Evolutionary conservation across 2,888 invertebrate genomes (phyloP).

Genomic region (Cosmia pyralina): DNA sequence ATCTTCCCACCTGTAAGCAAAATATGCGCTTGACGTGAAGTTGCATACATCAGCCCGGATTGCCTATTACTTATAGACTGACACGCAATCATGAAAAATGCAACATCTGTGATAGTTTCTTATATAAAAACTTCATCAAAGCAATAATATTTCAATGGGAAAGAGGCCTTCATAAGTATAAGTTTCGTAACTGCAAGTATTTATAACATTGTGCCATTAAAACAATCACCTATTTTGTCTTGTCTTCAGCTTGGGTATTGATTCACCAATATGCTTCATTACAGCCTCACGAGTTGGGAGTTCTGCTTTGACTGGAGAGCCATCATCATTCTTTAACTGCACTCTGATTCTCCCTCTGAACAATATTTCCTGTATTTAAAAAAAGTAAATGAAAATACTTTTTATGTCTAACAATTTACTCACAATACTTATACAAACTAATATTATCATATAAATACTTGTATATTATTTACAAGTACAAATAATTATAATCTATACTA

Average conservation of each 20-base stretch:
- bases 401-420: not conserved
- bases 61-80: too few species aligned
- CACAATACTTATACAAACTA: too few species aligned
- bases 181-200: not conserved
- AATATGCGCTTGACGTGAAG: not conserved
- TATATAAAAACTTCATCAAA: not conserved
- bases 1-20: not conserved
- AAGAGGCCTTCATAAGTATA: not conserved
- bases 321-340: conserved; percentile 97
- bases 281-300: conserved; percentile 94
- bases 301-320: conserved; percentile 92
- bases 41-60: not conserved
- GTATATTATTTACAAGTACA: too few species aligned
- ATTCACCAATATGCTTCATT: conserved; percentile 94
- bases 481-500: too few species aligned
- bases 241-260: conserved; percentile 97
- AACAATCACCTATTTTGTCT: conserved; percentile 90
- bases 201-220: not conserved
- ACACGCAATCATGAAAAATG: not conserved
- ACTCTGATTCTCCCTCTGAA: conserved; percentile 97
- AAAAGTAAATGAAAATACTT: not conserved
- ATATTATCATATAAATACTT: too few species aligned
- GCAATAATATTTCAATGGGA: not conserved
- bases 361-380: conserved; percentile 91
- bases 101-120: not conserved